A percentile compares a stretch with the other conserved stretches of the same genome.
Evolutionary conservation across 2,113 vertebrate species (phyloP).

Genomic region (Tenebrosternarchus preto): DNA sequence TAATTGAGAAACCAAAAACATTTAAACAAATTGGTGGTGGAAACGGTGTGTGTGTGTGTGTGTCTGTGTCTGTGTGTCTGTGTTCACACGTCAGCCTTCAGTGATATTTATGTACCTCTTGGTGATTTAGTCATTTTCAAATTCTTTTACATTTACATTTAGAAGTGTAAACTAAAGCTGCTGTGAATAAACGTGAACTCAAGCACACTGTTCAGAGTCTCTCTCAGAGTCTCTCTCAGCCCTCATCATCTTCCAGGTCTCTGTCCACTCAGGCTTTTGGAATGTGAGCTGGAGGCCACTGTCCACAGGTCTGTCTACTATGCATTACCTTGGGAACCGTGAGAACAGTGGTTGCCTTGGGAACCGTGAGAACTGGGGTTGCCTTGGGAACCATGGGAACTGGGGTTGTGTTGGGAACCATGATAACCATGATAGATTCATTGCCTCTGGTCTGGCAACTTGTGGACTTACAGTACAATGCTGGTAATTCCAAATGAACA

Average conservation of each 20-base stretch:
- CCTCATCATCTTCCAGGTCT: not conserved
- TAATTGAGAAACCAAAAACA: too few relatives aligned
- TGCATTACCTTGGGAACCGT: not conserved
- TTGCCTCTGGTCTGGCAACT: not conserved
- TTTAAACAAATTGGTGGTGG: too few relatives aligned
- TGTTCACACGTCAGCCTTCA: too few relatives aligned
- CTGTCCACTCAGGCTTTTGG: not conserved
- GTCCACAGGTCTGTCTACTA: not conserved
- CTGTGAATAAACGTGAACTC: too few relatives aligned
- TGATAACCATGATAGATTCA: not conserved
- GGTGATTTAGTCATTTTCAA: too few relatives aligned
- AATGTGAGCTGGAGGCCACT: conserved; percentile 1
- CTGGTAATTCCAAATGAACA: conserved; percentile 29
- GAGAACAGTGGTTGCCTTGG: not conserved
- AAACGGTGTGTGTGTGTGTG: too few relatives aligned
- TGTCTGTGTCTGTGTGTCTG: too few relatives aligned
- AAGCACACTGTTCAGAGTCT: too few relatives aligned
- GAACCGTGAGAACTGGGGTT: not conserved
- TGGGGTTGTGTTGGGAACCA: too few relatives aligned
- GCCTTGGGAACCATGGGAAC: not conserved
- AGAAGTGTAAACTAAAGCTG: not conserved
- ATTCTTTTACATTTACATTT: too few relatives aligned
- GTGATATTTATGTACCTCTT: too few relatives aligned
- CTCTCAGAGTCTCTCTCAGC: not conserved
- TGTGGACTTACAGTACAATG: too few relatives aligned